phyloP scores from a whole-genome alignment of 2,888 invertebrate genomes.

The Pardosa pseudoannulata region DNA sequence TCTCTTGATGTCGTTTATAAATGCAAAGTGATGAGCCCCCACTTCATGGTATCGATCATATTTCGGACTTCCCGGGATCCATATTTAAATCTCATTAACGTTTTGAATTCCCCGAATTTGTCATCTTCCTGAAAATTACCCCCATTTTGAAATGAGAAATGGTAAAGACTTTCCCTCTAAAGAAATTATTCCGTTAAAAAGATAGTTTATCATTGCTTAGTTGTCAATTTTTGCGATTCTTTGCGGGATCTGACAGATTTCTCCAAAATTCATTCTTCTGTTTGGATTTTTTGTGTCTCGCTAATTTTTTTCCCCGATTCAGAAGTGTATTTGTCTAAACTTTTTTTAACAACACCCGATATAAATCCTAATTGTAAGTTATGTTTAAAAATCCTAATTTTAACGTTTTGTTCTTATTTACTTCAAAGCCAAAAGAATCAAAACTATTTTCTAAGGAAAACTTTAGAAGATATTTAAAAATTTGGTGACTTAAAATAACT shows the following conservation, averaged over 20 bases:
- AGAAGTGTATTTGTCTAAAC: too few species aligned
- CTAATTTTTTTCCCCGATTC: too few species aligned
- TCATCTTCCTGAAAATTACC: conserved; percentile 13
- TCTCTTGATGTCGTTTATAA: not conserved
- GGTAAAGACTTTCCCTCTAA: not conserved
- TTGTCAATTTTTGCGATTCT: not conserved
- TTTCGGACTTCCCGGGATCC: not conserved
- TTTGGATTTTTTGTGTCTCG: too few species aligned
- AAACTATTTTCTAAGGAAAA: too few species aligned
- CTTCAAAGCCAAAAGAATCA: too few species aligned
- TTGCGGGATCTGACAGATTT: not conserved
- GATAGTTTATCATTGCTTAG: conserved; percentile 1
- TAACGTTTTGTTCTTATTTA: too few species aligned
- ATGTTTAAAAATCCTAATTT: too few species aligned
- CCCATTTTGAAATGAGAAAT: conserved; percentile 27
- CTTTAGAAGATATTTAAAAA: too few species aligned
- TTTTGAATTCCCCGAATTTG: conserved; percentile 6
- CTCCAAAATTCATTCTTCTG: too few species aligned
- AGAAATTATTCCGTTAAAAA: conserved; percentile 15
- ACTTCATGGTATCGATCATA: not conserved
- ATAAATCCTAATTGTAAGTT: too few species aligned
- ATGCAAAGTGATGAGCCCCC: not conserved
- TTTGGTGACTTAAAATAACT: too few species aligned
- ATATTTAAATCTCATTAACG: conserved; percentile 27
- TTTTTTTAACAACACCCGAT: too few species aligned